Percentiles rank a stretch among this genome's conserved stretches.
Evolutionary conservation across 2,888 invertebrate species (phyloP).

Genomic region (Leptinotarsa juncta): DNA sequence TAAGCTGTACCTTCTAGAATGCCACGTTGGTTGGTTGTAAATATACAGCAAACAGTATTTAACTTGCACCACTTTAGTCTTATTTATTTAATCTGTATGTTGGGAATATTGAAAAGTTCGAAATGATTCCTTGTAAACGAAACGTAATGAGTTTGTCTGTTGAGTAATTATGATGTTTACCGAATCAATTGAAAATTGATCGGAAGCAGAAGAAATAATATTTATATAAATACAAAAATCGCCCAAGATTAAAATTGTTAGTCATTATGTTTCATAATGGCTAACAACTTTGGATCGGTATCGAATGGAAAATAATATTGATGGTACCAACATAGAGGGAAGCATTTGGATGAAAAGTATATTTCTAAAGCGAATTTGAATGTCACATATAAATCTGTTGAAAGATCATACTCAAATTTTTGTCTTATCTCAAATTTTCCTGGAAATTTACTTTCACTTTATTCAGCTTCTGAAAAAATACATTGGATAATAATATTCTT

Average conservation of each 20-base stretch:
- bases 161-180: not conserved
- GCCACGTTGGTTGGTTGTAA: conserved; percentile 48
- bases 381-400: too few relatives aligned
- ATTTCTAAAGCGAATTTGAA: too few relatives aligned
- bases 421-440: too few relatives aligned
- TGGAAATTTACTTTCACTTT: too few relatives aligned
- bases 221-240: not conserved
- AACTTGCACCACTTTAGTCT: conserved; percentile 22
- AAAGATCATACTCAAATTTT: too few relatives aligned
- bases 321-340: too few relatives aligned
- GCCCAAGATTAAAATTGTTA: not conserved
- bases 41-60: conserved; percentile 32
- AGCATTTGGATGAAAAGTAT: too few relatives aligned
- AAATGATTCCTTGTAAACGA: not conserved
- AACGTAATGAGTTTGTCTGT: not conserved
- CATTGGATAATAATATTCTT: too few relatives aligned
- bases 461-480: too few relatives aligned
- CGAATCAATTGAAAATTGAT: not conserved
- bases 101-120: conserved; percentile 30
- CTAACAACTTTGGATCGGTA: too few relatives aligned
- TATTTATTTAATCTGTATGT: conserved; percentile 21
- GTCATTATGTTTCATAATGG: too few relatives aligned
- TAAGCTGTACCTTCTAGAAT: conserved; percentile 62
- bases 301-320: too few relatives aligned
- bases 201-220: not conserved